Evolutionary conservation across 2,888 invertebrate species (phyloP), one percentile per base, ranked within the genome.

Genomic region (Sericinus montela): DNA sequence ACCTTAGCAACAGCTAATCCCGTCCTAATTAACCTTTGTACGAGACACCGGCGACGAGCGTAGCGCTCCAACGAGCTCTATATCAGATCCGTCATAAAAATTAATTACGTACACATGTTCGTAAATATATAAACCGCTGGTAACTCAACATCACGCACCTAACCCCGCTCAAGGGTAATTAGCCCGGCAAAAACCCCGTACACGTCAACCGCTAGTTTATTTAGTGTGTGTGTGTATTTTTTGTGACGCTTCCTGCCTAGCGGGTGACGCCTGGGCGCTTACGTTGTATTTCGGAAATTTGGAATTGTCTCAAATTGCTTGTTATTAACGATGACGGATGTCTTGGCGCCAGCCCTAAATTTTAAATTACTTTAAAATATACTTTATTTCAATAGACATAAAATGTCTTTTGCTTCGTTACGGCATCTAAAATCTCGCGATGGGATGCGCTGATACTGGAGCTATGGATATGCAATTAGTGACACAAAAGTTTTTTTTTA

Each of bases 241-340:
- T 87, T 87, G 72, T 79, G 69, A 65, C 59, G 79, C 83, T 84
- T 87, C 87, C 87, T 84, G 85, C 67, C 67, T 71, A 72, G 75
- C 77, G 72, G 53, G 80, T 77, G 82, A 82, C 78, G 84, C 83
- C 75, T 79, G 80, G 77, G 68, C 73, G 75, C 77, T 76, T 72
- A 68, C 63, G 62, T 70, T n/a, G 68, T 75, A 85, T 86, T 85
- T 79, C 73, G 83, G 87, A 87, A 82, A 87, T 86, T 81, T 84
- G 72, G 80, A 86, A 86, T 86, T 86, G 83, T 67, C 81, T 85
- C 83, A 84, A 86, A 87, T 87, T 86, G 86, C 84, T 83, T 78
- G 78, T 85, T 87, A 83, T 86, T 85, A 87, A 86, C 83, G 83
- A 87, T 86, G 87, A 87, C 86, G 86, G 86, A 87, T 87, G 87